Evolutionary conservation across 2,113 vertebrate genomes (phyloP), one percentile per base, ranked within the genome.

Genomic region (Muntiacus reevesi): DNA sequence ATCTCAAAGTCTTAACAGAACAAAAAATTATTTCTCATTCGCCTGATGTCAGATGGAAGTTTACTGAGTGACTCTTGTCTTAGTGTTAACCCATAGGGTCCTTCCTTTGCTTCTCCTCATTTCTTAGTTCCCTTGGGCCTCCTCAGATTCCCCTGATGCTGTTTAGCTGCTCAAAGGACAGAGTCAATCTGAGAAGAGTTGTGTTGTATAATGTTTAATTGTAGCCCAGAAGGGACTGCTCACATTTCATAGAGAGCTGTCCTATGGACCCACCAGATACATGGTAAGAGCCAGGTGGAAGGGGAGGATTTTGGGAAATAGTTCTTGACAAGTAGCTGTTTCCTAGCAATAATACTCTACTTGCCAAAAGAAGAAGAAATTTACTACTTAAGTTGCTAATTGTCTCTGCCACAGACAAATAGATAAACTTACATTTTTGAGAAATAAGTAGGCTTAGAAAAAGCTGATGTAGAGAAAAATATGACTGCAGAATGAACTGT

Each of bases 361-460:
- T 78, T 57, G 57, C n/a, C 10, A 59, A 86, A 71, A 47, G 36
- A 74, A 55, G 27, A 71, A 74, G 27, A 25, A 23, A 28, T 57
- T 89, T 89, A 28, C 30, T 17, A 25, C 6, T 45, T 59, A 36
- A 43, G 12, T 19, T 57, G 36, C 17, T 59, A 27, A 7, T 60
- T 79, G 19, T 64, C 27, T 84, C n/a, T 93, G 85, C 36, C 33
- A 33, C 7, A 71, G 6, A 79, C 28, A 84, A 59, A 43, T 3
- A 87, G 33, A 93, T 14, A 64, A 23, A 89, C 67, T 57, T 79
- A 43, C 11, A 30, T 59, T 89, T 89, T 71, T 89, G 79, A 71
- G 79, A 60, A 43, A 67, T n/a, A 57, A 82, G 45, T 50, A 93
- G 15, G 45, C 19, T 81, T n/a, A 54, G 50, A 74, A 78, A 94